These are phyloP conservation scores for Neodiprion fabricii DNA, from an alignment of 1,140 invertebrate species.

Conservation along the genomic window DNA sequence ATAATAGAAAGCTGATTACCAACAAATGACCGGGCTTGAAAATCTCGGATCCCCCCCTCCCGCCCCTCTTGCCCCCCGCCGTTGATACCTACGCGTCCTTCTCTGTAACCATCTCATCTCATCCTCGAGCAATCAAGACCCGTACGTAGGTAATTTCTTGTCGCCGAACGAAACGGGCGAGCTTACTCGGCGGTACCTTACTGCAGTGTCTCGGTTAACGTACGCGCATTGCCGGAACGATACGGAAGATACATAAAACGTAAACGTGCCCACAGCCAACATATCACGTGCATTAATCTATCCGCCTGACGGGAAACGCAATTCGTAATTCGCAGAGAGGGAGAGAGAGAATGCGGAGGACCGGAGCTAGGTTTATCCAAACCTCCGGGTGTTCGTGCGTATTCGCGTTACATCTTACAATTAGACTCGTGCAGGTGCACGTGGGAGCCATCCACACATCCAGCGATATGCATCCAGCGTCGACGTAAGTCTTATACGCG, in stretches of 20 bases:
- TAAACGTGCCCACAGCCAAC: constrained; percentile 53
- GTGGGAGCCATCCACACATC: too few relatives aligned
- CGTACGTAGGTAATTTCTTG: neutral
- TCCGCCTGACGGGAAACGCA: constrained; percentile 45
- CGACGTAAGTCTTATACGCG: too few relatives aligned
- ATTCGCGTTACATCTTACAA: too few relatives aligned
- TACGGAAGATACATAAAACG: constrained; percentile 39
- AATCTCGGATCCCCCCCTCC: neutral
- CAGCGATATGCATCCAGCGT: too few relatives aligned
- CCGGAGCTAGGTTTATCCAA: too few relatives aligned
- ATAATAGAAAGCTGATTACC: constrained; percentile 59
- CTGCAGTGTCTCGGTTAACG: too few relatives aligned
- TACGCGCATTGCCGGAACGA: neutral
- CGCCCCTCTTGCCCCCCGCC: too few relatives aligned
- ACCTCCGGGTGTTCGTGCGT: too few relatives aligned
- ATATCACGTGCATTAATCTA: constrained; percentile 59
- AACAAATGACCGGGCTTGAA: constrained; percentile 33
- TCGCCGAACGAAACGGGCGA: neutral
- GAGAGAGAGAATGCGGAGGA: constrained; percentile 16
- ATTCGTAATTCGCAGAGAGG: constrained; percentile 45
- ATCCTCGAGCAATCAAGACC: neutral
- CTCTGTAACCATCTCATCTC: neutral
- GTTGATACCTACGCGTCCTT: neutral
- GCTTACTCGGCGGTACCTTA: neutral
- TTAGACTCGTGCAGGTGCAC: too few relatives aligned